Evolutionary conservation across 2,113 vertebrate genomes (phyloP).

Genomic region (Nannospalax galili): DNA sequence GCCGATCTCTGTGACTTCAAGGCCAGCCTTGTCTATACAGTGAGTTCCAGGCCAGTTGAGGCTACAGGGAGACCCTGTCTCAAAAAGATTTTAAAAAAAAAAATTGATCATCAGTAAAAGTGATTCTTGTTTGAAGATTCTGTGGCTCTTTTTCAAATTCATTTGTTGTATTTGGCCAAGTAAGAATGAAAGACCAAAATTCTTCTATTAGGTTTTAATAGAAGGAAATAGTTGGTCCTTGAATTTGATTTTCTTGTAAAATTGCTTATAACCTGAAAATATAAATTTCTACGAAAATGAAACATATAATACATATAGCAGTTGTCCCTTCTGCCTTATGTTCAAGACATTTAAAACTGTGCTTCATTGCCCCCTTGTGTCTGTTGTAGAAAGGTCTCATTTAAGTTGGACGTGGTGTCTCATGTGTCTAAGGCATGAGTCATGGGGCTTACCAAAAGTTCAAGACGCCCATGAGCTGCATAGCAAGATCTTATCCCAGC

Average conservation of each 20-base stretch:
- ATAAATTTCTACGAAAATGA: neutral
- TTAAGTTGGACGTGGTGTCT: neutral
- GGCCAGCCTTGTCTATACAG: too few species aligned
- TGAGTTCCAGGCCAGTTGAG: too few species aligned
- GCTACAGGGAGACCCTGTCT: too few species aligned
- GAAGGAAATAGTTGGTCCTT: neutral
- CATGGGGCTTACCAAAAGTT: neutral
- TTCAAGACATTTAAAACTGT: neutral
- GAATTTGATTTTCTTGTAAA: neutral
- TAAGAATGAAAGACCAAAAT: neutral
- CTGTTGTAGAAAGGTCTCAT: neutral
- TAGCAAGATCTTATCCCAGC: neutral
- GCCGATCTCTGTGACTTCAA: too few species aligned
- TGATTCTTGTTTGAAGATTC: slow-evolving; percentile 29
- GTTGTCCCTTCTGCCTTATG: neutral
- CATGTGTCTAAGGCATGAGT: neutral
- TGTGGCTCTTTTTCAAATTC: slow-evolving; percentile 33
- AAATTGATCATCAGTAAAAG: neutral
- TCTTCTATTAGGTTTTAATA: neutral
- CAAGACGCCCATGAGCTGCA: neutral
- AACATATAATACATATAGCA: neutral
- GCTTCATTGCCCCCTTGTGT: slow-evolving; percentile 57
- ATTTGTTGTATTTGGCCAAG: neutral
- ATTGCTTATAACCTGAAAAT: neutral
- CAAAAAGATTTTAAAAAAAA: too few species aligned